Percentiles rank a stretch among this genome's conserved stretches.
phyloP scores from a whole-genome alignment of 2,797 vertebrate genomes.

The Antennarius maculatus region DNA sequence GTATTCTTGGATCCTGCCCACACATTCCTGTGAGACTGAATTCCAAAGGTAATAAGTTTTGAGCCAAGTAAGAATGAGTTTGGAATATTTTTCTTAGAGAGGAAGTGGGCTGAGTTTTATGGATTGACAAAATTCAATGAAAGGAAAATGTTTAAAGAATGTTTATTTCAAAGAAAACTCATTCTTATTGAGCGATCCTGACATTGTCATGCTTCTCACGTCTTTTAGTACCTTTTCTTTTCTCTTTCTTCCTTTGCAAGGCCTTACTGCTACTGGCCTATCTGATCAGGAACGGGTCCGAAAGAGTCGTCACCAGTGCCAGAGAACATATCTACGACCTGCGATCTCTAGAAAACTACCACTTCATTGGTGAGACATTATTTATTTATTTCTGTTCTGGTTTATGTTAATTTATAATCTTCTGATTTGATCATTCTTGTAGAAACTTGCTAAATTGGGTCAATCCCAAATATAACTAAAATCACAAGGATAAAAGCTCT shows the following conservation, averaged over 20 bases:
- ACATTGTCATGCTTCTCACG: not conserved
- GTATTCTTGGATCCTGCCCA: not conserved
- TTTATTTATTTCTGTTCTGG: not conserved
- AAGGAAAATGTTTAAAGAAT: too few relatives aligned
- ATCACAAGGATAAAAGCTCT: too few relatives aligned
- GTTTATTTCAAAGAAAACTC: not conserved
- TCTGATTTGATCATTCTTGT: not conserved
- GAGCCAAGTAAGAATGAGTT: slow-evolving; percentile 4
- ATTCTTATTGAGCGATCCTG: not conserved
- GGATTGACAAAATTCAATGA: not conserved
- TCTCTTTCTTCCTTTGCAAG: slow-evolving; percentile 77
- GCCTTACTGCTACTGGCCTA: slow-evolving; percentile 96
- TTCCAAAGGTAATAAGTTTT: slow-evolving; percentile 3
- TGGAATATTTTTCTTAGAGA: not conserved
- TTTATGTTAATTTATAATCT: not conserved
- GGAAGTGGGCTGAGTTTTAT: not conserved
- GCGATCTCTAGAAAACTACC: slow-evolving; percentile 98
- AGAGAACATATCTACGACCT: slow-evolving; percentile 99
- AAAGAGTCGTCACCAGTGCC: slow-evolving; percentile 98
- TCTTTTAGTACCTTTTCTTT: not conserved
- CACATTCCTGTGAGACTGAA: not conserved
- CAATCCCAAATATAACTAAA: not conserved
- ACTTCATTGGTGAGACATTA: slow-evolving; percentile 91
- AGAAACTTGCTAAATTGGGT: not conserved
- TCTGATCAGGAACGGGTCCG: slow-evolving; percentile 99